Percentiles rank a stretch among this genome's conserved stretches.
These are phyloP conservation scores for Erebia palarica DNA, from an alignment of 2,888 invertebrate species.

Conservation along the genomic window DNA sequence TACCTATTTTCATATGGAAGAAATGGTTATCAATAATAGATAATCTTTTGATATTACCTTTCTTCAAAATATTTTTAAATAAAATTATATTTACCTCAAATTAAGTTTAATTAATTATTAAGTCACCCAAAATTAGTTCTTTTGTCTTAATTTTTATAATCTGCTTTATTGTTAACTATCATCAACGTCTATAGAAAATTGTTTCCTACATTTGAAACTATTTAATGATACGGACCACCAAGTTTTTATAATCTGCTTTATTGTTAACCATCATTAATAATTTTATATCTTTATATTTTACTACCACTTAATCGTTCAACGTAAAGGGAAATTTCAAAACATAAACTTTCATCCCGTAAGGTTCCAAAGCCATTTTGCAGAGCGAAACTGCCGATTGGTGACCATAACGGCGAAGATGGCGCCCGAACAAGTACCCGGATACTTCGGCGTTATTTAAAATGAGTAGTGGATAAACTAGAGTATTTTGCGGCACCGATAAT, in stretches of 20 bases:
- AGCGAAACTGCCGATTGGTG: conserved; percentile 34
- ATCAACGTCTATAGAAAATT: too few relatives aligned
- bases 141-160: too few relatives aligned
- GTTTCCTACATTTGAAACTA: too few relatives aligned
- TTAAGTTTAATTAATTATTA: too few relatives aligned
- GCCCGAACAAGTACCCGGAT: conserved; percentile 31
- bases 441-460: conserved; percentile 25
- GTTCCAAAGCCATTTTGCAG: conserved; percentile 25
- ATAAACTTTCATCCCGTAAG: conserved; percentile 6
- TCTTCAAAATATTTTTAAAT: too few relatives aligned
- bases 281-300: not conserved
- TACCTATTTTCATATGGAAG: too few relatives aligned
- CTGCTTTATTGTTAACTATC: not conserved
- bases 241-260: too few relatives aligned
- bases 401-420: conserved; percentile 36
- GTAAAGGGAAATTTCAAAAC: conserved; percentile 3
- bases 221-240: too few relatives aligned
- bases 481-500: conserved; percentile 13
- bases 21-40: too few relatives aligned
- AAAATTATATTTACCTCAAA: too few relatives aligned
- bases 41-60: too few relatives aligned
- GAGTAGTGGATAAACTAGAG: conserved; percentile 24
- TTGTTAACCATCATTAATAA: not conserved
- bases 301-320: not conserved
- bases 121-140: too few relatives aligned